phyloP scores from a whole-genome alignment of 2,888 invertebrate species.

The Lydus trimaculatus region DNA sequence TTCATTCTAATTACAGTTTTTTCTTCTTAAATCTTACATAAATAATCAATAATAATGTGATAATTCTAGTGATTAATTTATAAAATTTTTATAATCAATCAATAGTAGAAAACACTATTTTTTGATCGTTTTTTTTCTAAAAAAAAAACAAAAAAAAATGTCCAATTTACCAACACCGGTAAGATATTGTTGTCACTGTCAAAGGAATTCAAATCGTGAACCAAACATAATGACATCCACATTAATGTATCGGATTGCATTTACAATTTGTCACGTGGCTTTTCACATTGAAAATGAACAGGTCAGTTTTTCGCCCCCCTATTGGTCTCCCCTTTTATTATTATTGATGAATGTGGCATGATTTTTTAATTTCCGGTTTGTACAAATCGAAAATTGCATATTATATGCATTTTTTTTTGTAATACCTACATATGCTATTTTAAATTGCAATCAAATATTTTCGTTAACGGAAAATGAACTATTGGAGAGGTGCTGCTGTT shows the following conservation, averaged over 20 bases:
- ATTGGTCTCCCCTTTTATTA: neutral
- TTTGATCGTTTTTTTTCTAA: neutral
- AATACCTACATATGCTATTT: neutral
- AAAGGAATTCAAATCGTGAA: slow-evolving; percentile 52
- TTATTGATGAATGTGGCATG: neutral
- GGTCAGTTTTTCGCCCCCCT: slow-evolving; percentile 41
- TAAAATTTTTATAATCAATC: neutral
- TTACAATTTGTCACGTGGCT: slow-evolving; percentile 78
- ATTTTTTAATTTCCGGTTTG: neutral
- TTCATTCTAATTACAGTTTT: slow-evolving; percentile 24
- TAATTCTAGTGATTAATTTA: slow-evolving; percentile 10
- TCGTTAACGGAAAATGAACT: neutral
- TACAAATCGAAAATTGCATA: slow-evolving; percentile 3
- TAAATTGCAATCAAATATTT: neutral
- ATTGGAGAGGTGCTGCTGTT: neutral
- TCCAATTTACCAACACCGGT: slow-evolving; percentile 42
- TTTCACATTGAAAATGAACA: slow-evolving; percentile 71
- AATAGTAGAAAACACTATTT: neutral
- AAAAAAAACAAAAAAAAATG: slow-evolving; percentile 41
- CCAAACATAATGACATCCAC: slow-evolving; percentile 65
- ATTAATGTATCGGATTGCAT: slow-evolving; percentile 74
- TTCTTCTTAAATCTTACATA: neutral
- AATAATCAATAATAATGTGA: slow-evolving; percentile 16
- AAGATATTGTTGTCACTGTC: slow-evolving; percentile 43
- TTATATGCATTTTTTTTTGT: neutral